Base-by-base conservation (phyloP, 2,113 vertebrate genomes). In the Hemibagrus wyckioides region DNA sequence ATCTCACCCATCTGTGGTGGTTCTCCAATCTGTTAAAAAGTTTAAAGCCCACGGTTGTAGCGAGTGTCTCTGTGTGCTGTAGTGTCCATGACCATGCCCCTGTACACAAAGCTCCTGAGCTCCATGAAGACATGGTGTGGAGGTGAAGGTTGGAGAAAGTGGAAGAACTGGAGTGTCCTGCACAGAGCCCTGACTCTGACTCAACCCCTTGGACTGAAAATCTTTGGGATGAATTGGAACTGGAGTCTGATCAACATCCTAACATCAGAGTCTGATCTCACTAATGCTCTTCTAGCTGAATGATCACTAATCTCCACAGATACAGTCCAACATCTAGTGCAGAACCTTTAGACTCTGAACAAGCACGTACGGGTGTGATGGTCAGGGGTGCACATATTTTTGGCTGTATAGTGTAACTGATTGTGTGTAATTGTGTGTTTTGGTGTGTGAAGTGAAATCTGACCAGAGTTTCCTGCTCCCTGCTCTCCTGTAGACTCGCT, bases 401-500 rank as follows among this genome's bases (percentile, higher is more conserved):
- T 57, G 30, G 1, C 50, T 0, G 5, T 17, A n/a, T 75, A 11
- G 21, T 44, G 7, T 28, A 76, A 28, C n/a, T 76, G 75, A 69
- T n/a, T 63, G 59, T 63, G 63, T 65, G 63, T 30, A 17, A 21
- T 17, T 71, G 81, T 71, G 50, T 48, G 61, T 54, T 39, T 7
- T 21, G n/a, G 44, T 82, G 67, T 85, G 44, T 79, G 56, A 44
- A 17, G 14, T 69, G 61, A 92, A 95, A 63, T 97, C 97, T 94
- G 96, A 99, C 98, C 98, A 99, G 94, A 98, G 97, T 87, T 99
- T 99, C 91, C 95, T 96, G 95, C 96, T 99, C 86, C 98, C 98
- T 61, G 98, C 97, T 94, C 94, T 95, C 92, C 97, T 96, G 91
- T 99, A 99, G 94, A 99, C 94, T 91, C 97, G 96, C 94, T 99